These are phyloP conservation scores for Diplodus sargus DNA, from an alignment of 2,797 vertebrate species.

Conservation along the genomic window DNA sequence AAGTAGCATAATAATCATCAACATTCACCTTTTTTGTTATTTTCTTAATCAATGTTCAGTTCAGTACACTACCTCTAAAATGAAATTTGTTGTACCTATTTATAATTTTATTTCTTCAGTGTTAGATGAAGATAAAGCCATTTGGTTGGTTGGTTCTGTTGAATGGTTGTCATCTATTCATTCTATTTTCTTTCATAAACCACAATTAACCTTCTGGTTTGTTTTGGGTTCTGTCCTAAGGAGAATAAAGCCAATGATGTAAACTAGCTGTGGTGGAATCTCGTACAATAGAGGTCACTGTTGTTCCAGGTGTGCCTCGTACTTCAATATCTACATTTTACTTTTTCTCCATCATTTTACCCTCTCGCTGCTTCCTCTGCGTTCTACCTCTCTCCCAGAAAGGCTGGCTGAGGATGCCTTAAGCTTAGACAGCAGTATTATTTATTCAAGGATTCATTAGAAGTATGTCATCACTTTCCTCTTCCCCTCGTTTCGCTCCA, in stretches of 20 bases:
- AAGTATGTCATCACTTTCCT: conserved; percentile 82
- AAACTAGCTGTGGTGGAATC: not conserved
- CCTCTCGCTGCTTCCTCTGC: conserved; percentile 10
- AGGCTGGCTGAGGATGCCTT: conserved; percentile 62
- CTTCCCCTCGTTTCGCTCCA: conserved; percentile 73
- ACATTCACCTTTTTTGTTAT: no score
- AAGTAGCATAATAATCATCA: no score
- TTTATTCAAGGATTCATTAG: conserved; percentile 85
- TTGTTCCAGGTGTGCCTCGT: conserved; percentile 21
- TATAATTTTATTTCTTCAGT: no score
- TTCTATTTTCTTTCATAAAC: no score
- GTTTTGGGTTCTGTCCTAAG: no score
- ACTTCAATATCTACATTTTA: not conserved
- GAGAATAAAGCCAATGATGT: not conserved
- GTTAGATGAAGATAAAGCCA: no score
- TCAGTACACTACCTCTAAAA: no score
- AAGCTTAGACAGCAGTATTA: conserved; percentile 79
- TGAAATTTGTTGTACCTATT: no score
- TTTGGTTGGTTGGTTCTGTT: no score
- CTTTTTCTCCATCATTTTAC: conserved; percentile 9
- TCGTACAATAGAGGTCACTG: conserved; percentile 35
- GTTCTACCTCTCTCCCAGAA: conserved; percentile 28
- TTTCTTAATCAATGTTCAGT: no score
- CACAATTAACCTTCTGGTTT: no score
- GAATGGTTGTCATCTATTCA: no score